A percentile compares a stretch with the other conserved stretches of the same genome.
Evolutionary conservation across 2,888 invertebrate genomes (phyloP).

Genomic region (Eumerus sabulonum): DNA sequence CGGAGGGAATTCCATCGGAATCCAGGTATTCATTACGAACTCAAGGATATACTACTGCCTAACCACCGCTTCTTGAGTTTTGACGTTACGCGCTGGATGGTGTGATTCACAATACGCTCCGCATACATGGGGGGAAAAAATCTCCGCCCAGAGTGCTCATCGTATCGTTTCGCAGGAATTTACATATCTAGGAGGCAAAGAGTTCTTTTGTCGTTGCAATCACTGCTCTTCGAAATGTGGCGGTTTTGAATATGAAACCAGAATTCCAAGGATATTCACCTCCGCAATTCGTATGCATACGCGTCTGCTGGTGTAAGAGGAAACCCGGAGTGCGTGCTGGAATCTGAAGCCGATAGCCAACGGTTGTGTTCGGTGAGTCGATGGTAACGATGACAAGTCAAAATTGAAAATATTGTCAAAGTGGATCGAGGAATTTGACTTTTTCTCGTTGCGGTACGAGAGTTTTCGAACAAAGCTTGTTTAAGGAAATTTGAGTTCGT

Average conservation of each 20-base stretch:
- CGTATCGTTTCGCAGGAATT: slow-evolving; percentile 31
- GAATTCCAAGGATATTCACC: slow-evolving; percentile 29
- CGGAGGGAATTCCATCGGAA: slow-evolving; percentile 19
- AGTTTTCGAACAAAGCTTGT: not conserved
- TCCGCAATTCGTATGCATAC: slow-evolving; percentile 2
- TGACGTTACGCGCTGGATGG: slow-evolving; percentile 5
- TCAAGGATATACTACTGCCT: too few relatives aligned
- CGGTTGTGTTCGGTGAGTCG: too few relatives aligned
- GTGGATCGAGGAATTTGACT: too few relatives aligned
- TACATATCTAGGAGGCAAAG: slow-evolving; percentile 31
- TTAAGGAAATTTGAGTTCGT: too few relatives aligned
- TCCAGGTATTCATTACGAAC: slow-evolving; percentile 25
- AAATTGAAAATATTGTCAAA: too few relatives aligned
- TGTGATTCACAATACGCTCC: slow-evolving; percentile 22
- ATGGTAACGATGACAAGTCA: too few relatives aligned
- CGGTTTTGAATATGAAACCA: slow-evolving; percentile 32
- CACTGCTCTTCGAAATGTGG: slow-evolving; percentile 11
- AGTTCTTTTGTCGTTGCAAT: slow-evolving; percentile 17
- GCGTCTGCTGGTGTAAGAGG: too few relatives aligned
- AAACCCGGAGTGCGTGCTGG: too few relatives aligned
- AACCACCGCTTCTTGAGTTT: too few relatives aligned
- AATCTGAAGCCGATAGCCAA: too few relatives aligned
- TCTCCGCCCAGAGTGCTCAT: slow-evolving; percentile 9
- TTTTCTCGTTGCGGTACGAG: too few relatives aligned
- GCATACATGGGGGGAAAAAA: not conserved